Conservation (phyloP, 1,140 invertebrate species). For the Brachystomella parvula region DNA sequence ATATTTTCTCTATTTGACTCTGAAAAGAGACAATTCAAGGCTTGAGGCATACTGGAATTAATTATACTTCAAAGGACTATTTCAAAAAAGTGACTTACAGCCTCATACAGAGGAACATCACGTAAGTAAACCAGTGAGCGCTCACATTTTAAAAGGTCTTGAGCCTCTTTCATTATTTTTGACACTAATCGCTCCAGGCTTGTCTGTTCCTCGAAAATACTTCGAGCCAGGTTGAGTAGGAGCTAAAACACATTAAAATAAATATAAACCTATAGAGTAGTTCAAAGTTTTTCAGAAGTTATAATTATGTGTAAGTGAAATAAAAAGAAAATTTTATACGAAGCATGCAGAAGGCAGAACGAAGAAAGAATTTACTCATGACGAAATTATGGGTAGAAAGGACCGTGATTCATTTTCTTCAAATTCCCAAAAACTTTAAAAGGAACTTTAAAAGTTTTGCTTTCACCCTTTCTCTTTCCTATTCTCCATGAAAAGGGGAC, state of each 20-base stretch:
- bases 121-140: constrained; percentile 81
- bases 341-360: too few relatives aligned
- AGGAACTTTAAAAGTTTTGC: too few relatives aligned
- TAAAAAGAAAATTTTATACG: background rate
- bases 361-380: constrained; percentile 9
- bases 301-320: too few relatives aligned
- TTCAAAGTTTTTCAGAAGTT: too few relatives aligned
- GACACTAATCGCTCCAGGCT: constrained; percentile 78
- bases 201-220: constrained; percentile 87
- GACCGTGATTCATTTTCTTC: too few relatives aligned
- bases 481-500: too few relatives aligned
- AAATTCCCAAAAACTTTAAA: too few relatives aligned
- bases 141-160: constrained; percentile 85
- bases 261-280: constrained; percentile 14
- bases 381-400: too few relatives aligned
- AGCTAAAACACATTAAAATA: constrained; percentile 61
- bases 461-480: background rate
- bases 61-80: background rate
- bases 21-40: constrained; percentile 44
- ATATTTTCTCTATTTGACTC: constrained; percentile 73
- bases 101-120: constrained; percentile 69
- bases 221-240: constrained; percentile 71
- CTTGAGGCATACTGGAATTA: background rate
- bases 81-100: constrained; percentile 51
- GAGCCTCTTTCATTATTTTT: constrained; percentile 92